phyloP scores from a whole-genome alignment of 2,888 invertebrate species.

The Agonum fuliginosum region DNA sequence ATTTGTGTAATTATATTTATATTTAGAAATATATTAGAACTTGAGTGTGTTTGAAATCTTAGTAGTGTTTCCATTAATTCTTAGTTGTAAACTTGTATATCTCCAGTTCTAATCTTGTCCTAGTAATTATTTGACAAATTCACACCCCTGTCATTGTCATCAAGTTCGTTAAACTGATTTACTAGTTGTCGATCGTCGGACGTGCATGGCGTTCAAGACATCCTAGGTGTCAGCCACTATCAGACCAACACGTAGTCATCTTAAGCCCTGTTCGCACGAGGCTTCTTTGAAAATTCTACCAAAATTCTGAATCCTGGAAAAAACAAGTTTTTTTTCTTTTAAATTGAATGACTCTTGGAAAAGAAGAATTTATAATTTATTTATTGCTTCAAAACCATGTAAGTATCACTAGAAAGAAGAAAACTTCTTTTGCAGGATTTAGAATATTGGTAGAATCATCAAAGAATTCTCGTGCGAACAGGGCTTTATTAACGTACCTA shows the following conservation, averaged over 20 bases:
- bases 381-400: no score
- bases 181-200: constrained; percentile 14
- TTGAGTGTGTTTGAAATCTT: not conserved
- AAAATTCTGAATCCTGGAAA: no score
- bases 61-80: not conserved
- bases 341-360: no score
- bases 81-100: constrained; percentile 12
- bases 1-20: not conserved
- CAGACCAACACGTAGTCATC: not conserved
- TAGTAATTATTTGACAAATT: constrained; percentile 19
- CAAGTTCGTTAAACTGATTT: constrained; percentile 56
- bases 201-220: constrained; percentile 38
- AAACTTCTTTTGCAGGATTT: no score
- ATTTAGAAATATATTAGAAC: not conserved
- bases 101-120: not conserved
- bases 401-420: no score
- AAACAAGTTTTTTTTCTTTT: no score
- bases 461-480: no score
- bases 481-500: no score
- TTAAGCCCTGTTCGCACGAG: no score
- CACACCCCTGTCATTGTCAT: constrained; percentile 28
- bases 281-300: no score
- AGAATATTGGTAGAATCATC: no score
- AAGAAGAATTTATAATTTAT: no score
- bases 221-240: not conserved